Evolutionary conservation across 2,888 invertebrate genomes (phyloP).

Genomic region (Sminthurides aquaticus): DNA sequence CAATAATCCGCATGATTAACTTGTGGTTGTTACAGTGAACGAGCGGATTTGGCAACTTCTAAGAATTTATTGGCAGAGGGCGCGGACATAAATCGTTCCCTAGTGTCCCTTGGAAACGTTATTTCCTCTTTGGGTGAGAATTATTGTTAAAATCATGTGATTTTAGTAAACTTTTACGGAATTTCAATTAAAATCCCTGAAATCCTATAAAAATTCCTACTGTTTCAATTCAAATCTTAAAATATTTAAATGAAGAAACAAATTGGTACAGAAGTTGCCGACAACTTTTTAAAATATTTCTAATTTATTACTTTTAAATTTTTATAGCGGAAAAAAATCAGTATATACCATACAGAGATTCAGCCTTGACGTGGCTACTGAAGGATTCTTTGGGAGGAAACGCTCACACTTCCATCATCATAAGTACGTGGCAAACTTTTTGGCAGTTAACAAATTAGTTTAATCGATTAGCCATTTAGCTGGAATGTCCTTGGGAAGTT

Average conservation of each 20-base stretch:
- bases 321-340: slow-evolving; percentile 44
- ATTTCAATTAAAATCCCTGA: neutral
- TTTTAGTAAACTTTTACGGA: neutral
- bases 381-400: slow-evolving; percentile 74
- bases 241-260: too few relatives aligned
- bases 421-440: slow-evolving; percentile 58
- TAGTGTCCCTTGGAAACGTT: slow-evolving; percentile 73
- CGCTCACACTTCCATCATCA: slow-evolving; percentile 68
- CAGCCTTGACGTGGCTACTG: slow-evolving; percentile 70
- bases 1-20: too few relatives aligned
- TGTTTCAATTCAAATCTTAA: too few relatives aligned
- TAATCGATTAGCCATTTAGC: neutral
- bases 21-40: slow-evolving; percentile 33
- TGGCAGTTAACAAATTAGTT: too few relatives aligned
- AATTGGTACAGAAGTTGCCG: too few relatives aligned
- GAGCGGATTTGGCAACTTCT: slow-evolving; percentile 42
- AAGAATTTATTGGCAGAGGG: slow-evolving; percentile 50
- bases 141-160: too few relatives aligned
- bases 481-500: neutral
- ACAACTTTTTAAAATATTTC: too few relatives aligned
- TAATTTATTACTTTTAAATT: too few relatives aligned
- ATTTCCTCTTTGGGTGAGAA: slow-evolving; percentile 65
- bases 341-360: slow-evolving; percentile 72
- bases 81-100: slow-evolving; percentile 68
- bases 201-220: too few relatives aligned